Base-by-base conservation (phyloP, 2,888 invertebrate genomes). In the Drosophila bunnanda region DNA sequence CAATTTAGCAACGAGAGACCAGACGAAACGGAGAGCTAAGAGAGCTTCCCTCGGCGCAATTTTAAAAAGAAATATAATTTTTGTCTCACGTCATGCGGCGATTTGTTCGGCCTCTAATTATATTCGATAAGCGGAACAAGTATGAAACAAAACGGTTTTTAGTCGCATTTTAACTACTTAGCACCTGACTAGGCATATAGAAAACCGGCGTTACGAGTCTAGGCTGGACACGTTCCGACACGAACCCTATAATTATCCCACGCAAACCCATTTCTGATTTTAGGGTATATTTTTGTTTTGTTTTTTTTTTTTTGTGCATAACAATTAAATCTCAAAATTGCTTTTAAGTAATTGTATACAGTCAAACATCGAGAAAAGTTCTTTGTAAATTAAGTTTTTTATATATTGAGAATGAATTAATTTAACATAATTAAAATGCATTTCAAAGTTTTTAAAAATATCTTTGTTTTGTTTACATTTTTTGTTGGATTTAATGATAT, bases 31-130 rank as follows among this genome's bases (percentile, higher is more conserved):
- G 12, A 36, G 38, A 65, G 15, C 15, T 4, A 25, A 22, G 17
- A n/a, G 32, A 32, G 32, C 32, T 12, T 4, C 32, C 10, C 32
- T 32, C 12, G 32, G 13, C 30, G 8, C 39, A 55, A 48, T 32
- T 53, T 67, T 54, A n/a, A 36, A 48, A 34, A 46, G 7, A 32
- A 34, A 56, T 30, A 38, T n/a, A 25, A 15, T 32, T 46, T 39
- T 39, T 39, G 46, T 32, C 15, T 17, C 34, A 20, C 48, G 46
- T 55, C 56, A 69, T 17, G 8, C 17, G 22, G 9, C 53, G 38
- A 52, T 58, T 54, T 34, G 72, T 17, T 55, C 50, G 28, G 20
- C 32, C 28, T 34, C 22, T 59, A 54, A 69, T 69, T 71, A 22
- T 20, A 28, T 32, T 46, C 28, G 12, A 44, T 28, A 44, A 32